Percentiles rank a stretch among this genome's conserved stretches.
Evolutionary conservation across 2,797 vertebrate species (phyloP).

Genomic region (Macropus fuliginosus): DNA sequence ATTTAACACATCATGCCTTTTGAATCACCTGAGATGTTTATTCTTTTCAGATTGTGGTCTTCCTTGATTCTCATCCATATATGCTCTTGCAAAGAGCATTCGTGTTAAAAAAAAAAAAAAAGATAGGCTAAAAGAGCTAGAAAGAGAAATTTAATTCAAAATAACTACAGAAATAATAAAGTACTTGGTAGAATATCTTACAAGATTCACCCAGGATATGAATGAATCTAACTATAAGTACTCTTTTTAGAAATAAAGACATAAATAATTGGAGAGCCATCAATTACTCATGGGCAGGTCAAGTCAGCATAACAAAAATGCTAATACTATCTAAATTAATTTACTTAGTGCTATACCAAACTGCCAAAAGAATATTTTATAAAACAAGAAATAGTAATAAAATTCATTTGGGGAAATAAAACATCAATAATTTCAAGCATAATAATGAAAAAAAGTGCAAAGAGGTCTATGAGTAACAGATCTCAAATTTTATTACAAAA

Average conservation of each 20-base stretch:
- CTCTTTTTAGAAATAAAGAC: not conserved
- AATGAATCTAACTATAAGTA: not conserved
- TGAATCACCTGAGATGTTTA: not conserved
- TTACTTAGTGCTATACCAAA: not conserved
- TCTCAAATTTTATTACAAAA: not conserved
- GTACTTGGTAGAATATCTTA: not conserved
- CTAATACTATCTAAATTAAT: not conserved
- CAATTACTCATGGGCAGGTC: not conserved
- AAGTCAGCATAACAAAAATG: not conserved
- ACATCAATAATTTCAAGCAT: not conserved
- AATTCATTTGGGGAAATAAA: not conserved
- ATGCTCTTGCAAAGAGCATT: not conserved
- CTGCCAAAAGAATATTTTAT: not conserved
- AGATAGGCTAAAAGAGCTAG: not conserved
- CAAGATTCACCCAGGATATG: not conserved
- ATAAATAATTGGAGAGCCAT: not conserved
- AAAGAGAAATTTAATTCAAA: not conserved
- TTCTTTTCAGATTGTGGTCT: not conserved
- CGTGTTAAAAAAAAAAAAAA: not conserved
- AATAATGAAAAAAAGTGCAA: not conserved
- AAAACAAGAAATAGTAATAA: not conserved
- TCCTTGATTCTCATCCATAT: not conserved
- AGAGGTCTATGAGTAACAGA: not conserved
- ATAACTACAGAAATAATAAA: not conserved
- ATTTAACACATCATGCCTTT: not conserved